phyloP scores from a whole-genome alignment of 1,140 invertebrate genomes.

The Neomicropteryx cornuta region DNA sequence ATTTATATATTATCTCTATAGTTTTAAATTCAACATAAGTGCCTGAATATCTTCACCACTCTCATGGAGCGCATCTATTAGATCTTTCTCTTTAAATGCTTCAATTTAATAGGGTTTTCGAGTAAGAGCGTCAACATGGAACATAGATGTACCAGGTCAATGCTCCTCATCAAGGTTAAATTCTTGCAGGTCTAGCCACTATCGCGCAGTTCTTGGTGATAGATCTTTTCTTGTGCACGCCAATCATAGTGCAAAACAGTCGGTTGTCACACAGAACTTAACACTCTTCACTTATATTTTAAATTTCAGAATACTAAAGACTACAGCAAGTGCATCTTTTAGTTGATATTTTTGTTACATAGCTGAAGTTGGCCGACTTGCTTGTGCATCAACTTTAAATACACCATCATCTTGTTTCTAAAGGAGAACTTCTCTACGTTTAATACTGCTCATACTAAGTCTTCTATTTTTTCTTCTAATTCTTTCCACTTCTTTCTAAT shows the following conservation, averaged over 20 bases:
- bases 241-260: conserved; percentile 5
- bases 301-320: conserved; percentile 2
- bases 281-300: conserved; percentile 2
- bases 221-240: conserved; percentile 3
- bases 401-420: conserved; percentile 1
- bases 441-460: too few relatives aligned
- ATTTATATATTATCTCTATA: neutral
- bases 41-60: neutral
- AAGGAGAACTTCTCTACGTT: conserved; percentile 3
- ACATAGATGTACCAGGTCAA: conserved; percentile 11
- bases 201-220: conserved; percentile 20
- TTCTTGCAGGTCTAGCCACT: conserved; percentile 21
- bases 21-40: conserved; percentile 2
- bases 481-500: too few relatives aligned
- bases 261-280: conserved; percentile 4
- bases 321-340: conserved; percentile 4
- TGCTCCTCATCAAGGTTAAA: conserved; percentile 20
- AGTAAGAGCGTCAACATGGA: conserved; percentile 5
- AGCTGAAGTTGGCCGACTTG: conserved; percentile 4
- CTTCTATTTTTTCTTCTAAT: too few relatives aligned
- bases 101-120: neutral
- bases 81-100: conserved; percentile 3
- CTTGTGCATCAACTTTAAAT: conserved; percentile 1
- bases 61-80: conserved; percentile 1
- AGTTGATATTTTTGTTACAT: conserved; percentile 5